Percentiles rank a stretch among this genome's conserved stretches.
Conservation (phyloP, 2,888 invertebrate genomes). For the Lagria hirta region DNA sequence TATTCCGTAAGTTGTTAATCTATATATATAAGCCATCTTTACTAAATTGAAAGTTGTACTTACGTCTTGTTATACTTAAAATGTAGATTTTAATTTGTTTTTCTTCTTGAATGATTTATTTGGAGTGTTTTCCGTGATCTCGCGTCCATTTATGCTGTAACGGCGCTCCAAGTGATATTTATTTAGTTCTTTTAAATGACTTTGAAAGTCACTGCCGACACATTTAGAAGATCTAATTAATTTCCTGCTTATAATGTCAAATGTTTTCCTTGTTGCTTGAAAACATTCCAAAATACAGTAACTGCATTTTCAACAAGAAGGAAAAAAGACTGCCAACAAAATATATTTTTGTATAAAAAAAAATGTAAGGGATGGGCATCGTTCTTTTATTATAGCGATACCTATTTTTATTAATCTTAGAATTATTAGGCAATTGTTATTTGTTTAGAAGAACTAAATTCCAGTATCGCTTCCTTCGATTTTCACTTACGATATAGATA, state of each 20-base stretch:
- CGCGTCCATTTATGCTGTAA: slow-evolving; percentile 17
- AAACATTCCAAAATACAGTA: slow-evolving; percentile 17
- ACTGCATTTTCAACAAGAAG: slow-evolving; percentile 9
- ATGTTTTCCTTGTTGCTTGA: slow-evolving; percentile 9
- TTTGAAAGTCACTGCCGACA: slow-evolving; percentile 28
- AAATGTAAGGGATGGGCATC: slow-evolving; percentile 17
- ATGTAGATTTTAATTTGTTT: slow-evolving; percentile 24
- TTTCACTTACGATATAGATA: slow-evolving; percentile 11
- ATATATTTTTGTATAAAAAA: slow-evolving; percentile 25
- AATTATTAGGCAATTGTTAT: slow-evolving; percentile 19
- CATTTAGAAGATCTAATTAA: slow-evolving; percentile 32
- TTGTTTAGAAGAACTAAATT: slow-evolving; percentile 28
- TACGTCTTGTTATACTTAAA: slow-evolving; percentile 28
- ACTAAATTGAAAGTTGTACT: slow-evolving; percentile 29
- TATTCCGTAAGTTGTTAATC: slow-evolving; percentile 30
- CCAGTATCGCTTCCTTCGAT: slow-evolving; percentile 18
- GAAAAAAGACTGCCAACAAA: slow-evolving; percentile 1
- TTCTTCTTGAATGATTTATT: slow-evolving; percentile 15
- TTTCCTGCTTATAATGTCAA: slow-evolving; percentile 13
- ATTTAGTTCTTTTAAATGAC: slow-evolving; percentile 34
- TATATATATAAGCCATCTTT: slow-evolving; percentile 27
- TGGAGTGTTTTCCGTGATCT: slow-evolving; percentile 12
- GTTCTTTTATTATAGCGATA: slow-evolving; percentile 11
- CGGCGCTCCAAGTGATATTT: slow-evolving; percentile 19
- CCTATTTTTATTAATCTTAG: slow-evolving; percentile 7